phyloP scores from a whole-genome alignment of 53 echinoderm and acorn worm species.

The Paelopatides confundens region DNA sequence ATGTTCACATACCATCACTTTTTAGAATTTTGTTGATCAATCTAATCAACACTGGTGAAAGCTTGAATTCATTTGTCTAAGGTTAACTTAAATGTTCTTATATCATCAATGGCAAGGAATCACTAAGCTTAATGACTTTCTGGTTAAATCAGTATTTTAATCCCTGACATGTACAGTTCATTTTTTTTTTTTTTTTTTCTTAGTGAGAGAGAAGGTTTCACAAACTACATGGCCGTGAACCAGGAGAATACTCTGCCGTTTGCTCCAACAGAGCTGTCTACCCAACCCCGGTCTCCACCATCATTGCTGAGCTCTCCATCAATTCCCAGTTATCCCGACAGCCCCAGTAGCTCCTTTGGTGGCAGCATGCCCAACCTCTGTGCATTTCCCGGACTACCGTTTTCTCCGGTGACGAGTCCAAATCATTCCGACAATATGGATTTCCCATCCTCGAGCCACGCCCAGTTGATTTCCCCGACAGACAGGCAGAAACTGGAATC shows the following conservation, averaged over 20 bases:
- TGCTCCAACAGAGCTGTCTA: constrained; percentile 12
- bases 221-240: constrained; percentile 19
- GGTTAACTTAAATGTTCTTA: too few species aligned
- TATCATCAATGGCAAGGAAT: too few species aligned
- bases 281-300: constrained; percentile 51
- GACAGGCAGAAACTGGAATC: background rate
- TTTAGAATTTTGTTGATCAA: too few species aligned
- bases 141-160: background rate
- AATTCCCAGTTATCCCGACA: constrained; percentile 47
- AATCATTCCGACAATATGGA: background rate
- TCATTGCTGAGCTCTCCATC: constrained; percentile 45
- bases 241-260: constrained; percentile 44
- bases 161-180: background rate
- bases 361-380: constrained; percentile 88
- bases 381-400: constrained; percentile 37
- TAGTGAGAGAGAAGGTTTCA: constrained; percentile 51
- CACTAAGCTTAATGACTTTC: too few species aligned
- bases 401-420: constrained; percentile 34
- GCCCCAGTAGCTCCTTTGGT: constrained; percentile 67
- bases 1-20: too few species aligned
- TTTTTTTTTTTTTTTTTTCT: background rate
- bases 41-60: too few species aligned
- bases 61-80: too few species aligned
- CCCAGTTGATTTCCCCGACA: background rate
- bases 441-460: background rate